Percentiles rank a stretch among this genome's conserved stretches.
Conservation (phyloP, 2,888 invertebrate genomes). For the Dynastes tityus region DNA sequence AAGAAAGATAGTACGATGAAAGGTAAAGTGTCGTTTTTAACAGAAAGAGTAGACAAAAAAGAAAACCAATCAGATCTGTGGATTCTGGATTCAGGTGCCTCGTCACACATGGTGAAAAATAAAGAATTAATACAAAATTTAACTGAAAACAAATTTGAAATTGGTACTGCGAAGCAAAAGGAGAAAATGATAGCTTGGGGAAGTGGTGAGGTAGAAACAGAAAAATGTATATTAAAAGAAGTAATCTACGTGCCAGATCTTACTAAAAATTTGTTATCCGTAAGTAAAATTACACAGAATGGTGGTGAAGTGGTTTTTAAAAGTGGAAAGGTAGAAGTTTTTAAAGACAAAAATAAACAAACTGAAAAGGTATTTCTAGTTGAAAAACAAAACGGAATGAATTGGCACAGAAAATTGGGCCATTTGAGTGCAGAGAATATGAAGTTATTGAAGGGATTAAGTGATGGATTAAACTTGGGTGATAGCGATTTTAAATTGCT, state of each 20-base stretch:
- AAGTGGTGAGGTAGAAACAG: constrained; percentile 16
- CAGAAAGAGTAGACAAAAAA: background rate
- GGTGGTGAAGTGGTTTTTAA: background rate
- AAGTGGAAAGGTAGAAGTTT: too few species aligned
- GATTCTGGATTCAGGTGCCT: constrained; percentile 32
- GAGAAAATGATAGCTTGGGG: background rate
- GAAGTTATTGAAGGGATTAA: background rate
- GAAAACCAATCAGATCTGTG: background rate
- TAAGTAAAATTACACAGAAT: background rate
- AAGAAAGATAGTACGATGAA: background rate
- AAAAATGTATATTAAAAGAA: constrained; percentile 10
- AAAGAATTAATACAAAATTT: constrained; percentile 9
- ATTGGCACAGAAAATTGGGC: background rate
- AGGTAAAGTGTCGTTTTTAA: background rate
- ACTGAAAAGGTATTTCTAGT: background rate
- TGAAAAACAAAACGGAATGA: background rate
- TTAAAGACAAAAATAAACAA: background rate
- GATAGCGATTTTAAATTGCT: too few species aligned
- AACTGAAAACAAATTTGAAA: background rate
- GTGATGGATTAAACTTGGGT: background rate
- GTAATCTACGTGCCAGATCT: background rate
- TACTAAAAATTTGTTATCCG: background rate
- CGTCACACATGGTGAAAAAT: constrained; percentile 24
- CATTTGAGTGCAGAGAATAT: background rate
- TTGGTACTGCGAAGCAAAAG: constrained; percentile 32